phyloP scores from a whole-genome alignment of 2,113 vertebrate species.

The Pelusios castaneus region DNA sequence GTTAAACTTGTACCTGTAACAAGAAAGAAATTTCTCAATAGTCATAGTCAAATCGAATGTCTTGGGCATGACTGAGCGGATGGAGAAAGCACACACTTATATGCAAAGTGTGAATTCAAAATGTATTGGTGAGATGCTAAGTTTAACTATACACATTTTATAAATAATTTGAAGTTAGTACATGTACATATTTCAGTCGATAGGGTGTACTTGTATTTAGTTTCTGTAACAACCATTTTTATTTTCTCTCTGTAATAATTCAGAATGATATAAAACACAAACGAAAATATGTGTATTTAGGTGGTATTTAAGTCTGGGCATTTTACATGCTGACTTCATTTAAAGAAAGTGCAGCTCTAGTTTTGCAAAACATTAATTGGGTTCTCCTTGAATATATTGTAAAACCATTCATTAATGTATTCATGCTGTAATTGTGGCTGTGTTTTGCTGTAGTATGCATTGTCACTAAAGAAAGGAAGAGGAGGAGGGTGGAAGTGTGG shows the following conservation, averaged over 20 bases:
- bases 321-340: neutral
- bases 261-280: neutral
- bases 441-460: neutral
- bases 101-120: neutral
- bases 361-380: neutral
- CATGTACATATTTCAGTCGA: neutral
- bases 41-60: neutral
- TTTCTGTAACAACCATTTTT: rapidly evolving
- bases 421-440: neutral
- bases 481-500: neutral
- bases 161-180: neutral
- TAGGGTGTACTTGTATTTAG: neutral
- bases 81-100: neutral
- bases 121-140: neutral
- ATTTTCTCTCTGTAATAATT: neutral
- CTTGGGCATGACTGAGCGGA: neutral
- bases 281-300: neutral
- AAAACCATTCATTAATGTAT: neutral
- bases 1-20: neutral
- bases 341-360: neutral
- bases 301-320: neutral
- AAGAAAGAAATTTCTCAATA: neutral
- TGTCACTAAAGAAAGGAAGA: neutral
- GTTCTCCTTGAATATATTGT: neutral
- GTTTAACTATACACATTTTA: neutral